Conservation (phyloP, 2,113 vertebrate species). For the Taurulus bubalis region DNA sequence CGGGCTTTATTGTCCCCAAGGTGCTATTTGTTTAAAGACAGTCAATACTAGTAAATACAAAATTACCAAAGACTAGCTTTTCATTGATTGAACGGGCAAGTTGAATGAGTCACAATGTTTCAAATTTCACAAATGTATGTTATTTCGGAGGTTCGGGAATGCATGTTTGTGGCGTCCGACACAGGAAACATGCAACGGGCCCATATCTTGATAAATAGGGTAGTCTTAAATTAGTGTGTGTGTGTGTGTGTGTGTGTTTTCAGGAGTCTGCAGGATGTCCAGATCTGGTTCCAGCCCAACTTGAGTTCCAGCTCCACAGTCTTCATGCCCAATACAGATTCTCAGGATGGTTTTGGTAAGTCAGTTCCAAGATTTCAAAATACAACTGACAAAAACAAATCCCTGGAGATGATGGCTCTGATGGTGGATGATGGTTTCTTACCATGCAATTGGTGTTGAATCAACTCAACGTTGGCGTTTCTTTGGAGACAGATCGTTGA, state of each 20-base stretch:
- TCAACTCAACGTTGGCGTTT: background rate
- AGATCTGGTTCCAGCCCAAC: slow-evolving; percentile 97
- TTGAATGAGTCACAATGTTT: background rate
- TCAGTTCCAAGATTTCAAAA: slow-evolving; percentile 4
- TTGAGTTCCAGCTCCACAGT: slow-evolving; percentile 79
- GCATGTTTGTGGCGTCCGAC: background rate
- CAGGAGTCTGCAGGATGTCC: slow-evolving; percentile 95
- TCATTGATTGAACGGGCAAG: background rate
- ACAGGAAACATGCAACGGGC: background rate
- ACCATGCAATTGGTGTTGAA: background rate
- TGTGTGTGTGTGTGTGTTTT: slow-evolving; percentile 35
- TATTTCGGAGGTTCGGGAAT: background rate
- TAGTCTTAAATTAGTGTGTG: background rate
- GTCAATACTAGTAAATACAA: background rate
- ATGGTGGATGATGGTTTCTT: too few relatives aligned
- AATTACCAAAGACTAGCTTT: background rate
- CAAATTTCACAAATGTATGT: background rate
- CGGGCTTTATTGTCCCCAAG: background rate
- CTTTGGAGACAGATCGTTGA: background rate
- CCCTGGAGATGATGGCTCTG: background rate
- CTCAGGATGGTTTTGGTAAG: slow-evolving; percentile 91
- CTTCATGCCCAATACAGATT: slow-evolving; percentile 83
- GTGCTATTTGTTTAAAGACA: background rate
- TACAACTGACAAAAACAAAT: background rate
- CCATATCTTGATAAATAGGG: background rate